These are phyloP conservation scores for Agrypnus murinus DNA, from an alignment of 2,888 invertebrate species.

Conservation along the genomic window DNA sequence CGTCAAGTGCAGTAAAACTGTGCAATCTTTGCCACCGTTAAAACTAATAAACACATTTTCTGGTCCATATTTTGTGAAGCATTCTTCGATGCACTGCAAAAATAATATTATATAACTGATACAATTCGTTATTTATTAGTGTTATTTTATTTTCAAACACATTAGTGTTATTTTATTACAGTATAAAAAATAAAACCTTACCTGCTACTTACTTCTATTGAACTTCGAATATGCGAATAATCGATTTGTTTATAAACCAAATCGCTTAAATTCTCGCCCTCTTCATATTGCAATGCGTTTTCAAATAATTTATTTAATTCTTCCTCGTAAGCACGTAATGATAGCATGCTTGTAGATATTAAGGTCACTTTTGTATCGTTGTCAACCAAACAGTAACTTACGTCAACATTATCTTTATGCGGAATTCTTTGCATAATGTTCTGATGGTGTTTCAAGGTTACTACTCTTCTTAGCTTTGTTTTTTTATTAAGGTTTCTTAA, in stretches of 20 bases:
- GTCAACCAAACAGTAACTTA: neutral
- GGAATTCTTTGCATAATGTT: neutral
- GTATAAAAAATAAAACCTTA: constrained; percentile 25
- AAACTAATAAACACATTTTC: constrained; percentile 92
- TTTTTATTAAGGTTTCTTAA: constrained; percentile 15
- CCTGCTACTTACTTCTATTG: constrained; percentile 45
- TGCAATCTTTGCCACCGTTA: constrained; percentile 99
- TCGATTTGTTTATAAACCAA: constrained; percentile 24
- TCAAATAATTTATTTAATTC: neutral
- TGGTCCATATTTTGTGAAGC: constrained; percentile 78
- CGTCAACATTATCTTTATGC: constrained; percentile 20
- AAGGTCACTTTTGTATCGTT: constrained; percentile 7
- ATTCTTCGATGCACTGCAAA: constrained; percentile 78
- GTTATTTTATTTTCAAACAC: too few species aligned
- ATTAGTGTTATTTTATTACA: neutral
- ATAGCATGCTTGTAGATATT: constrained; percentile 9
- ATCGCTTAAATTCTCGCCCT: constrained; percentile 1
- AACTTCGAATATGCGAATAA: constrained; percentile 16
- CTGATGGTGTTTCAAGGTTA: neutral
- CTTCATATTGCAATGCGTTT: neutral
- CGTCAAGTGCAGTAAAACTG: constrained; percentile 87
- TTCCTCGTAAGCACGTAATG: constrained; percentile 25
- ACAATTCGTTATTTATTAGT: too few species aligned
- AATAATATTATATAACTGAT: constrained; percentile 28
- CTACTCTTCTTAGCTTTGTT: neutral